Conservation (phyloP, 23 tunicate genomes). For the Trididemnum miniatum region DNA sequence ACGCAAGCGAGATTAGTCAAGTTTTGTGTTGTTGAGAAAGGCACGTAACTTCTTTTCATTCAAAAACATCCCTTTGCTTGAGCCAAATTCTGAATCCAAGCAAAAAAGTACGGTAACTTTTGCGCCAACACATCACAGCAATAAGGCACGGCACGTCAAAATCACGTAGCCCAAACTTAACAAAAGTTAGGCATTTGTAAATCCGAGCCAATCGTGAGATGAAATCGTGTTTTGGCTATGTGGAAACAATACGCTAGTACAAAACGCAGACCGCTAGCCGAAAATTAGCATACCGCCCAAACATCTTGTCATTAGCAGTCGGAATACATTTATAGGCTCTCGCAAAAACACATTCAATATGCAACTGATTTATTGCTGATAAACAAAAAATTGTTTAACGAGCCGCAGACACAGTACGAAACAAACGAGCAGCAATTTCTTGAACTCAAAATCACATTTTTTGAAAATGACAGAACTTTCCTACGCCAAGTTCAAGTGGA, state of each 20-base stretch:
- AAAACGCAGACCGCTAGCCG: neutral
- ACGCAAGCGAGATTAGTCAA: neutral
- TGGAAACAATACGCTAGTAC: neutral
- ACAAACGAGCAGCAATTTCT: neutral
- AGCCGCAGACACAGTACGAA: neutral
- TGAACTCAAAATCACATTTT: neutral
- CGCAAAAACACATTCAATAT: neutral
- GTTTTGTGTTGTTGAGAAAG: too few species aligned
- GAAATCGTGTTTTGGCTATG: neutral
- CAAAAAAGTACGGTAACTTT: neutral
- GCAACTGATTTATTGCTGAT: neutral
- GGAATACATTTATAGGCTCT: too few species aligned
- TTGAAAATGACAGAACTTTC: neutral
- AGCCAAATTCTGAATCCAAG: neutral
- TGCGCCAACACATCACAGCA: neutral
- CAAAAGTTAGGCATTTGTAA: neutral
- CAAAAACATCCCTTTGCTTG: neutral
- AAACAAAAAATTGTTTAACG: neutral
- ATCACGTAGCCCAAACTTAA: neutral
- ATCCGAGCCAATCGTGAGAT: neutral
- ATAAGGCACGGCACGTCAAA: neutral
- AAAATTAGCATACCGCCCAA: neutral
- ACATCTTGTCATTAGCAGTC: too few species aligned
- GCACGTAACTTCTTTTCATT: neutral
- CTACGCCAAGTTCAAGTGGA: neutral